Conservation (phyloP, 2,797 vertebrate genomes). For the Psittacula echo region DNA sequence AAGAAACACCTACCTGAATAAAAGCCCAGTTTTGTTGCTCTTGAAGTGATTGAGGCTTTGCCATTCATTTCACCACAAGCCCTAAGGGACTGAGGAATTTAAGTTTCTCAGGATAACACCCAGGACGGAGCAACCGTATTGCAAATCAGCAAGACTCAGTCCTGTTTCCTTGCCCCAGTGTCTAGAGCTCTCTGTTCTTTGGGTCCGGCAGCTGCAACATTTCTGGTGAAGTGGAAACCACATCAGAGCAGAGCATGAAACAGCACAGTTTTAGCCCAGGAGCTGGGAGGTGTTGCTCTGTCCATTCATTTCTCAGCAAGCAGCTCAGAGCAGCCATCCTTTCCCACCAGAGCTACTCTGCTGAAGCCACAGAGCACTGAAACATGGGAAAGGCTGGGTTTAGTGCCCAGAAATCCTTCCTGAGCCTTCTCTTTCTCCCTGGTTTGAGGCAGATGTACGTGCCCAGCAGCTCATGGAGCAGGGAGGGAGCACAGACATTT, state of each 20-base stretch:
- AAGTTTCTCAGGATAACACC: constrained; percentile 63
- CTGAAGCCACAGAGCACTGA: background rate
- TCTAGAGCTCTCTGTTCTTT: background rate
- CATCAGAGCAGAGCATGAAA: constrained; percentile 30
- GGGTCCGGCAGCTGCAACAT: background rate
- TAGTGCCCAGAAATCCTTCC: background rate
- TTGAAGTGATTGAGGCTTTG: constrained; percentile 52
- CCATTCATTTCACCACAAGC: constrained; percentile 60
- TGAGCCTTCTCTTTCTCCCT: background rate
- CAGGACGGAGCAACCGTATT: constrained; percentile 24
- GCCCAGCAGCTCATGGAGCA: background rate
- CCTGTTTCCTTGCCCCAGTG: background rate
- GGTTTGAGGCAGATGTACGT: background rate
- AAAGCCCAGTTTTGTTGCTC: background rate
- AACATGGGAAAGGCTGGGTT: background rate
- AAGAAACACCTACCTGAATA: constrained; percentile 39
- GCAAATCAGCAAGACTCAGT: constrained; percentile 28
- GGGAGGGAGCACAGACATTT: background rate
- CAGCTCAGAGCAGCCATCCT: background rate
- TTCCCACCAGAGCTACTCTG: background rate
- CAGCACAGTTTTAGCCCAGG: background rate
- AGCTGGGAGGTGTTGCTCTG: background rate
- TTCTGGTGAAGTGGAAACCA: constrained; percentile 48
- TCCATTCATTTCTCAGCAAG: constrained; percentile 6
- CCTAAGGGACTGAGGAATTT: constrained; percentile 46